phyloP scores from a whole-genome alignment of 2,113 vertebrate species.

The Xiphophorus hellerii region DNA sequence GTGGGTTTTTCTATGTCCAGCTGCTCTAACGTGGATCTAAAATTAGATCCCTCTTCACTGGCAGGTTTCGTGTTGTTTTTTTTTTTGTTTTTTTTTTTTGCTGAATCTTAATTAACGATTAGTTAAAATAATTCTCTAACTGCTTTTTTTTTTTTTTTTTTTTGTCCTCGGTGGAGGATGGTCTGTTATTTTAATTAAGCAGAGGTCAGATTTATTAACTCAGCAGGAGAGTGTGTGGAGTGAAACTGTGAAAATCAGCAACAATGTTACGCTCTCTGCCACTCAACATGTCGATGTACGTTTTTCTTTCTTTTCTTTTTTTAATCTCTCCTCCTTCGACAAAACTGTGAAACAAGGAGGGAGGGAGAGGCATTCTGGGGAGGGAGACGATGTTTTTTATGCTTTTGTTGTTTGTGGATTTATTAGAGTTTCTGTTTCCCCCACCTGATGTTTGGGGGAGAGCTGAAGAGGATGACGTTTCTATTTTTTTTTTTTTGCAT shows the following conservation, averaged over 20 bases:
- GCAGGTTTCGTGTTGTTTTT: constrained; percentile 67
- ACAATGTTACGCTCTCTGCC: constrained; percentile 51
- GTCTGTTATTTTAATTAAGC: constrained; percentile 84
- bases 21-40: constrained; percentile 50
- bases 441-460: constrained; percentile 23
- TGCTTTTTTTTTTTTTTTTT: constrained; percentile 50
- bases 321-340: constrained; percentile 1
- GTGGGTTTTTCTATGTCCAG: constrained; percentile 13
- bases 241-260: constrained; percentile 69
- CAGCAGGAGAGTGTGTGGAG: constrained; percentile 73
- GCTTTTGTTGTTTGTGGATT: constrained; percentile 42
- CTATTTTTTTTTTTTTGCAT: background rate
- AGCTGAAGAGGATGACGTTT: background rate
- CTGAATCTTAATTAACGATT: constrained; percentile 80
- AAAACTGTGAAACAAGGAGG: constrained; percentile 37
- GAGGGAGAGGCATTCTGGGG: background rate
- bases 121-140: constrained; percentile 78
- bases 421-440: constrained; percentile 37
- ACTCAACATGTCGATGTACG: constrained; percentile 46
- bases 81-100: constrained; percentile 19
- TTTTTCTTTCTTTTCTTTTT: background rate
- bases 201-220: constrained; percentile 83
- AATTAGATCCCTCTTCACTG: constrained; percentile 68
- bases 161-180: constrained; percentile 69
- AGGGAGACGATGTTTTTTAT: constrained; percentile 28